Conservation (phyloP, 2,888 invertebrate species). For the Orthosia gracilis region DNA sequence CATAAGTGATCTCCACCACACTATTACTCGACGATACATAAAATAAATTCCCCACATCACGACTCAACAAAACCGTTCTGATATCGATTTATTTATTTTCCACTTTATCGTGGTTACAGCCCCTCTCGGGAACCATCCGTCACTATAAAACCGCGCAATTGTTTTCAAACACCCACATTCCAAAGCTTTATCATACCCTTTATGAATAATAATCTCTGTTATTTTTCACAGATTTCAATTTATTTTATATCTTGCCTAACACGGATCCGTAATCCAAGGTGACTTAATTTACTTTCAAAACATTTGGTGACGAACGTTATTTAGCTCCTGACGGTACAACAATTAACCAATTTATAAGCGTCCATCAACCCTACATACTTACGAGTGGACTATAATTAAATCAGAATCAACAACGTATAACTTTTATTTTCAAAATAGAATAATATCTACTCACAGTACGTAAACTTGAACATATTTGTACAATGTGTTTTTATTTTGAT, state of each 20-base stretch:
- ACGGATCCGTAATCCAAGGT: constrained; percentile 16
- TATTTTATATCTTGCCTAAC: constrained; percentile 32
- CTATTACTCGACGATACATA: constrained; percentile 41
- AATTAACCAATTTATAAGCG: constrained; percentile 30
- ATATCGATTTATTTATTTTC: constrained; percentile 70
- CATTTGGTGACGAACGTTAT: constrained; percentile 32
- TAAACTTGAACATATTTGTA: constrained; percentile 16
- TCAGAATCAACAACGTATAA: constrained; percentile 4
- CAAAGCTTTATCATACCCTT: constrained; percentile 58
- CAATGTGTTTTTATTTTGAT: too few relatives aligned
- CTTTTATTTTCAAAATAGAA: constrained; percentile 18
- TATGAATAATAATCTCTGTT: constrained; percentile 56
- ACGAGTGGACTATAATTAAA: constrained; percentile 26
- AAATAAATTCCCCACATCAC: constrained; percentile 66
- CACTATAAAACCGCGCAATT: constrained; percentile 70
- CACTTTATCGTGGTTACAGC: constrained; percentile 69
- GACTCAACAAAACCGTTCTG: constrained; percentile 53
- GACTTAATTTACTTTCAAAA: constrained; percentile 32
- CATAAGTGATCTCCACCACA: constrained; percentile 27
- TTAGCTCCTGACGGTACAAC: constrained; percentile 22
- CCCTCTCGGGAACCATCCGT: constrained; percentile 70
- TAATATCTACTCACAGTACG: neutral
- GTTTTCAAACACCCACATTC: constrained; percentile 63
- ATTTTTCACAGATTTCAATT: constrained; percentile 49
- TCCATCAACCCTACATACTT: constrained; percentile 27